Conservation (phyloP, 1,140 invertebrate species). For the Araneus ventricosus region DNA sequence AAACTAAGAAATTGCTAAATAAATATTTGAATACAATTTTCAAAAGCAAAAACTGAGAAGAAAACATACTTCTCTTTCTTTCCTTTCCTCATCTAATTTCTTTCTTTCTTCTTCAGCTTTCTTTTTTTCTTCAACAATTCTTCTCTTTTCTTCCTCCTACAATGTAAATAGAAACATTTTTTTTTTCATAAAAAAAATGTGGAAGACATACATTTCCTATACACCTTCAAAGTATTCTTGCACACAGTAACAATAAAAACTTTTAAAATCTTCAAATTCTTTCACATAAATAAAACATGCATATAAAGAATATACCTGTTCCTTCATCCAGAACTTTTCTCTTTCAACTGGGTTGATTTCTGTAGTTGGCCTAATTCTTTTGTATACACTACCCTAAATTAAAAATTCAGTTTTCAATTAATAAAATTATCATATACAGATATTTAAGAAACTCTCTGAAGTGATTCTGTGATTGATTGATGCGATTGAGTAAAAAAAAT, state of each 20-base stretch:
- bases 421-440: neutral
- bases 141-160: slow-evolving; percentile 86
- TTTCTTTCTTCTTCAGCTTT: slow-evolving; percentile 83
- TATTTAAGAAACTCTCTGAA: neutral
- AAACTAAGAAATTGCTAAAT: too few relatives aligned
- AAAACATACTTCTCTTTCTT: slow-evolving; percentile 84
- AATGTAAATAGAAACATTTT: slow-evolving; percentile 77
- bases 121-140: slow-evolving; percentile 84
- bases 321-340: slow-evolving; percentile 94
- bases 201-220: too few relatives aligned
- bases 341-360: slow-evolving; percentile 92
- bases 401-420: neutral
- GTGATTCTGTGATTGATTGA: neutral
- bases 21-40: neutral
- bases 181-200: too few relatives aligned
- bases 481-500: too few relatives aligned
- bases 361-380: slow-evolving; percentile 84
- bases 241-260: too few relatives aligned
- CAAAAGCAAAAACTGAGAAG: neutral
- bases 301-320: slow-evolving; percentile 84
- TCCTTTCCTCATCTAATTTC: slow-evolving; percentile 79
- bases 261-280: too few relatives aligned
- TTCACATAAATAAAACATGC: too few relatives aligned
- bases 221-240: too few relatives aligned
- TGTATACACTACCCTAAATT: slow-evolving; percentile 81